phyloP scores from a whole-genome alignment of 1,140 invertebrate species.

The Euschistus heros region DNA sequence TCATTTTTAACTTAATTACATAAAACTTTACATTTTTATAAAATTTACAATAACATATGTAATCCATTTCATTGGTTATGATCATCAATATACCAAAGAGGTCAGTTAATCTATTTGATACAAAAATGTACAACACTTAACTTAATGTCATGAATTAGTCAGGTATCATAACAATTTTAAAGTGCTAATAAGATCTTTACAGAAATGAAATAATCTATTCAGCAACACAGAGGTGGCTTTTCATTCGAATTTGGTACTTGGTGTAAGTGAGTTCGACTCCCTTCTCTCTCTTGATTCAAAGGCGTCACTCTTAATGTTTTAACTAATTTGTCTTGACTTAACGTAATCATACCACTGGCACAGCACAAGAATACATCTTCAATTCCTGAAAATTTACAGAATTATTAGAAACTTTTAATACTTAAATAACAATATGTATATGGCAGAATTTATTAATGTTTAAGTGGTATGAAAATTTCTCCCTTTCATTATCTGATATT shows the following conservation, averaged over 20 bases:
- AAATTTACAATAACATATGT: too few relatives aligned
- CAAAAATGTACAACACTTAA: too few relatives aligned
- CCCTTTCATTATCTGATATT: too few relatives aligned
- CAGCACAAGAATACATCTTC: constrained; percentile 54
- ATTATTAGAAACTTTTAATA: constrained; percentile 1
- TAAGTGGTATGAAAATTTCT: too few relatives aligned
- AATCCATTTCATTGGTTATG: too few relatives aligned
- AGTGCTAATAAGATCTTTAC: not conserved
- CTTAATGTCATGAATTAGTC: too few relatives aligned
- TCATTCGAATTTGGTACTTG: not conserved
- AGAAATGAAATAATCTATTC: not conserved
- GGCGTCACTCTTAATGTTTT: constrained; percentile 36
- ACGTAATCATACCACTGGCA: constrained; percentile 45
- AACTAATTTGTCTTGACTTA: constrained; percentile 38
- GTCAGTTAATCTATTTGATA: too few relatives aligned
- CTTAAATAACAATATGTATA: too few relatives aligned
- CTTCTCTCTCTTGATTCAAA: not conserved
- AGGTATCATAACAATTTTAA: not conserved
- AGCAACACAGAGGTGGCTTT: constrained; percentile 17
- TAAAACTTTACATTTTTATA: too few relatives aligned
- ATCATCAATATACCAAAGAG: too few relatives aligned
- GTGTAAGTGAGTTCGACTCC: not conserved
- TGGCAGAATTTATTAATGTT: too few relatives aligned
- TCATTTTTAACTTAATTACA: too few relatives aligned
- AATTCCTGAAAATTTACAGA: constrained; percentile 41